Base-by-base conservation (phyloP, 2,888 invertebrate genomes). In the Disparrhopalites patrizii region DNA sequence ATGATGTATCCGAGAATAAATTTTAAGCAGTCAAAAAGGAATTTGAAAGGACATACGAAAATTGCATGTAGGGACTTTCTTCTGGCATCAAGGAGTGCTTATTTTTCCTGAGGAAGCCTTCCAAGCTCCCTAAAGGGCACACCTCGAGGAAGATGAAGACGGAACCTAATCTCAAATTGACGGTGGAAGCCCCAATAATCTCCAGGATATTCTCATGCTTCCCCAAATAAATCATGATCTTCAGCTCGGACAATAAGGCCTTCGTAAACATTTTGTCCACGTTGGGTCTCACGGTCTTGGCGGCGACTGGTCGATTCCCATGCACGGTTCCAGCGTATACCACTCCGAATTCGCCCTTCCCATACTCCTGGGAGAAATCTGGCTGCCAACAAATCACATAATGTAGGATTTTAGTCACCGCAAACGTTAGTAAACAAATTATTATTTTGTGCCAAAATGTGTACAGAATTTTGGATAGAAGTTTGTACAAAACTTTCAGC, bases 61-160 rank as follows among this genome's bases (percentile, higher is more conserved):
- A 28, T 31, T 36, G 38, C 1, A 51, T 31, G 30, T 61, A 61
- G n/a, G 50, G n/a, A 10, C 27, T 50, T 23, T 47, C 61, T 50
- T 61, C 50, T 15, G 33, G 38, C 31, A 31, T 23, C 25, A 55
- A 55, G 3, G 36, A 28, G 27, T 62, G 33, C 1, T 54, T 20
- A 40, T 62, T 43, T 3, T 2, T 33, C 25, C 28, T 51, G 27
- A 62, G 27, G 20, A 33, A 62, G 20, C 27, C 38, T 36, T 62
- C 62, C 36, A 62, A 52, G 51, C 62, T 62, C n/a, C 62, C 62
- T 1, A 52, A 23, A 7, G 51, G 4, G 38, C 62, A 62, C 20
- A 33, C 36, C 27, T 62, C 62, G 25, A 62, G 52, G 13, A 62
- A 62, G 7, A 62, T 25, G 27, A 52, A 38, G 10, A 52, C 62